These are phyloP conservation scores for Dromiciops gliroides DNA, from an alignment of 2,113 vertebrate species.

Conservation along the genomic window DNA sequence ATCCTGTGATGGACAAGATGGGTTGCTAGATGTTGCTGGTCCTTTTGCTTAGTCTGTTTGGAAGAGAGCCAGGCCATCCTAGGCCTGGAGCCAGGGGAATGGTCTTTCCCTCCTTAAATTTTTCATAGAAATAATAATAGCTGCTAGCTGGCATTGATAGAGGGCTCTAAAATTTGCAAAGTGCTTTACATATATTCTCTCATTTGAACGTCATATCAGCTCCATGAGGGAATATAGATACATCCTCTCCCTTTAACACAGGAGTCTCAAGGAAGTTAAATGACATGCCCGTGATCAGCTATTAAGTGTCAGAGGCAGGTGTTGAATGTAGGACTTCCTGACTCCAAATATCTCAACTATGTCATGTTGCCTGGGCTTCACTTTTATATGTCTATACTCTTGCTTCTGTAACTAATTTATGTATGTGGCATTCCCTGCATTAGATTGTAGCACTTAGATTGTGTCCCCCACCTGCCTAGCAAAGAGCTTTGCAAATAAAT, in stretches of 20 bases:
- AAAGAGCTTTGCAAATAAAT: background rate
- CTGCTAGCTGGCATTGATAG: background rate
- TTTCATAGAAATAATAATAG: background rate
- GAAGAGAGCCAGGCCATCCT: background rate
- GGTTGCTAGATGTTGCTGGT: background rate
- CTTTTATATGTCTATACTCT: background rate
- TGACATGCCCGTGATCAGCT: background rate
- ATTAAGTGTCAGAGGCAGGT: background rate
- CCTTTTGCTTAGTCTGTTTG: background rate
- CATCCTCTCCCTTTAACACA: background rate
- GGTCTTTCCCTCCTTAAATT: background rate
- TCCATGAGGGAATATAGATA: background rate
- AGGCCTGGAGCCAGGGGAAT: background rate
- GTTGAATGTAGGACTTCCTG: background rate
- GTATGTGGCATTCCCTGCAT: background rate
- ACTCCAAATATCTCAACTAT: background rate
- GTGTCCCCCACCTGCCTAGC: background rate
- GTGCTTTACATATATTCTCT: background rate
- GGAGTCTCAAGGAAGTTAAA: background rate
- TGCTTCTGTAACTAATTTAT: background rate
- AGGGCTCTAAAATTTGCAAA: background rate
- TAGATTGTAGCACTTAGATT: background rate
- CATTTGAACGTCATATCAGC: background rate
- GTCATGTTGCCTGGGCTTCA: background rate
- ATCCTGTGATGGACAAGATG: background rate